Base-by-base conservation (phyloP, 2,888 invertebrate species). In the Carterocephalus palaemon region DNA sequence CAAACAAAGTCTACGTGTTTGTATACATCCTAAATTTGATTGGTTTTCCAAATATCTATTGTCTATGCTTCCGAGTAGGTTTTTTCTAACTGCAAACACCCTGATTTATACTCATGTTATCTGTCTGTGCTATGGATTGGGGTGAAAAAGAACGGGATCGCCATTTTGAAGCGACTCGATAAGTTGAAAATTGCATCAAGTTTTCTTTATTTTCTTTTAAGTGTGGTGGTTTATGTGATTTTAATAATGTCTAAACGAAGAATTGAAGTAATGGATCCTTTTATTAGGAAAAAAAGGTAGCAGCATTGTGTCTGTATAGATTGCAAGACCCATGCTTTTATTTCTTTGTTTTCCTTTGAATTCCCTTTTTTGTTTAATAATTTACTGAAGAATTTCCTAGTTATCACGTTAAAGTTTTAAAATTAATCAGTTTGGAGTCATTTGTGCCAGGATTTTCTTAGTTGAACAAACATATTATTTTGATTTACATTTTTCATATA, bases 221-320 rank as follows among this genome's bases (percentile, higher is more conserved):
- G 48, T 61, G 56, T 53, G 40, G 60, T 67, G 60, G 62, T 78
- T 31, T 56, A 56, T 75, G 75, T 69, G 64, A 67, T 60, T 57
- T 54, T 48, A 47, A 65, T 54, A 50, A 93, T 95, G 95, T 94
- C 95, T 31, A 95, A 95, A 76, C 89, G 95, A 62, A 90, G 95
- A 72, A 94, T 95, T 70, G 95, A 95, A 88, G 93, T 95, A 52
- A 89, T 93, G 66, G 95, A 95, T 68, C 94, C 95, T 2, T 95
- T 94, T 70, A 88, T 93, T 47, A 92, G 92, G 77, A 90, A 92
- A 77, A 92, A 91, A 84, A 89, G 91, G 95, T 94, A 78, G 49
- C 69, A 64, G 46, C 6, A n/a, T 2, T 12, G n/a, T 15, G 10
- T n/a, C 1, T 37, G 19, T 19, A 19, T 31, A 23, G 3, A 19